A percentile compares a stretch with the other conserved stretches of the same genome.
Conservation (phyloP, 2,888 invertebrate species). For the Ganaspis brasiliensis region DNA sequence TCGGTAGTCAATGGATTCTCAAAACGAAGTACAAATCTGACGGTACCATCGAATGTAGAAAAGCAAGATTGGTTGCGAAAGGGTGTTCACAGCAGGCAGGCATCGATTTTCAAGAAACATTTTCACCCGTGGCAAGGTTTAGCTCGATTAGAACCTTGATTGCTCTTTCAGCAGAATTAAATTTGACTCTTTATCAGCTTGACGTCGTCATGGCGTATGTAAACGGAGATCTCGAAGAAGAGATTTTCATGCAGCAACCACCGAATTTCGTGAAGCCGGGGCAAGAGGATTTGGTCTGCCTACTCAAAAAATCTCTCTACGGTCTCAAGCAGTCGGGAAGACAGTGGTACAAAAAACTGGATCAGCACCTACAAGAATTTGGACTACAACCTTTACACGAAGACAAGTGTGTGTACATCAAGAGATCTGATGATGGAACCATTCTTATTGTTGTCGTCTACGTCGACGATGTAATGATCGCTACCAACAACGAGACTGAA, state of each 20-base stretch:
- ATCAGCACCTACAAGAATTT: slow-evolving; percentile 50
- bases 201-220: slow-evolving; percentile 53
- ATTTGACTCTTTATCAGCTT: slow-evolving; percentile 50
- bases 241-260: slow-evolving; percentile 56
- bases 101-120: slow-evolving; percentile 66
- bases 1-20: slow-evolving; percentile 44
- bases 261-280: slow-evolving; percentile 46
- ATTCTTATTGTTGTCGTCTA: slow-evolving; percentile 59
- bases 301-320: slow-evolving; percentile 58
- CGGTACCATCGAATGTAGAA: slow-evolving; percentile 42
- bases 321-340: slow-evolving; percentile 60
- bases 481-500: slow-evolving; percentile 50
- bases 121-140: slow-evolving; percentile 64
- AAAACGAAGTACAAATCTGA: too few species aligned
- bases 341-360: slow-evolving; percentile 58
- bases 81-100: slow-evolving; percentile 65
- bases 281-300: slow-evolving; percentile 55
- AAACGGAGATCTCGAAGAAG: slow-evolving; percentile 55
- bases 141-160: slow-evolving; percentile 63
- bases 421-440: slow-evolving; percentile 46
- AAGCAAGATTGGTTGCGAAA: slow-evolving; percentile 68
- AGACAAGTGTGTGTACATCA: slow-evolving; percentile 59
- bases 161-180: slow-evolving; percentile 58
- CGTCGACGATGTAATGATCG: slow-evolving; percentile 65
- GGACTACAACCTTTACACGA: slow-evolving; percentile 49